Base-by-base conservation (phyloP, 2,888 invertebrate genomes). In the Synergus gifuensis region DNA sequence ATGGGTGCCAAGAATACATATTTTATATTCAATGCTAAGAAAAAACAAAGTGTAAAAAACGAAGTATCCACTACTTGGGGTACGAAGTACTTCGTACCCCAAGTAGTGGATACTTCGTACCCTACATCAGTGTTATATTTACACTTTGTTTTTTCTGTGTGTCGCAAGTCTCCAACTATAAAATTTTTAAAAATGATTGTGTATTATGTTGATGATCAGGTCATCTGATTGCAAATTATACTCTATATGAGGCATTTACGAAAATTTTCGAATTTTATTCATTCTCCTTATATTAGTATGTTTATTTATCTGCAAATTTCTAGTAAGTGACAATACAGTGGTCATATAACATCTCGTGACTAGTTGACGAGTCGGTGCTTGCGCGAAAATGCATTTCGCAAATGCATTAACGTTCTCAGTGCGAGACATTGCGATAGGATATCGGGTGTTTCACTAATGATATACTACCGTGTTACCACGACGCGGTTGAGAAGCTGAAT, bases 401-500 rank as follows among this genome's bases (percentile, higher is more conserved):
- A 69, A 79, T 78, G 63, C 76, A 40, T 78, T 54, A 76, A 77
- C 76, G 67, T 78, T 76, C 36, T 46, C 60, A 69, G 46, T 77
- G 77, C 76, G 73, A 80, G 77, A 44, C 79, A 81, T 80, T 12
- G 40, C 22, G 16, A 67, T 80, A 78, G 78, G 78, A 81, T 76
- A 78, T 78, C 78, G 79, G 77, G 80, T 80, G 78, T 80, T 83
- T 42, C 76, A 18, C 76, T 79, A 78, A 79, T 81, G 81, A 80
- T 83, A 81, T 73, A 78, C 76, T 64, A 67, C 64, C 44, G 76
- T 83, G 77, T 79, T 78, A 79, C 80, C 44, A 78, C 58, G 60
- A 82, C 78, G 81, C 80, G 79, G 79, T 80, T 79, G 78, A 73
- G 80, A 69, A 76, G 77, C 64, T 44, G 76, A 80, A 80, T 77